Evolutionary conservation across 2,797 vertebrate genomes (phyloP).

Genomic region (Vipera ursinii): DNA sequence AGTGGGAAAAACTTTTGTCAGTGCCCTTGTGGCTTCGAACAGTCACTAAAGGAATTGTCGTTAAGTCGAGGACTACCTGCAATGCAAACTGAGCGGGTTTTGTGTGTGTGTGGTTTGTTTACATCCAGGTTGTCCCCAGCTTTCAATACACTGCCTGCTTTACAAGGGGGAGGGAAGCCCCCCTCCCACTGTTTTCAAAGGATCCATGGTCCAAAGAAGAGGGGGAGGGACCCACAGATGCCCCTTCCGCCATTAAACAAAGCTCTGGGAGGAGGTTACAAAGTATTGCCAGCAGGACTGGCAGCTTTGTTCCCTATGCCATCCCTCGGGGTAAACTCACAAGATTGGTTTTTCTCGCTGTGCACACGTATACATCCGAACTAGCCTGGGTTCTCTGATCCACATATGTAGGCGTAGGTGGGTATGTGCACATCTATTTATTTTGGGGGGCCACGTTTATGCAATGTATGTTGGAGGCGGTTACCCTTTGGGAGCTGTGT

Average conservation of each 20-base stretch:
- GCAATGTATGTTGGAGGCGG: no score
- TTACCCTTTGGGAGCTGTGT: no score
- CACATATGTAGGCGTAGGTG: no score
- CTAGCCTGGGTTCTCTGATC: no score
- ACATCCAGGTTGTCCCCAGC: not conserved
- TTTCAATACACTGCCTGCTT: not conserved
- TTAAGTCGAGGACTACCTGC: not conserved
- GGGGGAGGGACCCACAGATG: not conserved
- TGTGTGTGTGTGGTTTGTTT: not conserved
- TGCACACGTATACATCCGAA: no score
- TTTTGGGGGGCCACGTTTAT: no score
- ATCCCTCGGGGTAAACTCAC: no score
- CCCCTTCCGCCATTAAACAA: not conserved
- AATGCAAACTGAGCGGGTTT: not conserved
- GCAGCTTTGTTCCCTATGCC: no score
- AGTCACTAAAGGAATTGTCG: not conserved
- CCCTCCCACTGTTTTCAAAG: not conserved
- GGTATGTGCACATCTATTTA: no score
- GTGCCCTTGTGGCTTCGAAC: not conserved
- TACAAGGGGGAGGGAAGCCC: not conserved
- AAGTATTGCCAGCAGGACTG: no score
- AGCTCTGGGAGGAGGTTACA: not conserved
- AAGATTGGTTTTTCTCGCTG: no score
- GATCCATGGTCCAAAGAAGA: not conserved
- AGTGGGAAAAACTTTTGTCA: not conserved